These are phyloP conservation scores for Conus ventricosus DNA, from an alignment of 1,140 invertebrate species.

Conservation along the genomic window DNA sequence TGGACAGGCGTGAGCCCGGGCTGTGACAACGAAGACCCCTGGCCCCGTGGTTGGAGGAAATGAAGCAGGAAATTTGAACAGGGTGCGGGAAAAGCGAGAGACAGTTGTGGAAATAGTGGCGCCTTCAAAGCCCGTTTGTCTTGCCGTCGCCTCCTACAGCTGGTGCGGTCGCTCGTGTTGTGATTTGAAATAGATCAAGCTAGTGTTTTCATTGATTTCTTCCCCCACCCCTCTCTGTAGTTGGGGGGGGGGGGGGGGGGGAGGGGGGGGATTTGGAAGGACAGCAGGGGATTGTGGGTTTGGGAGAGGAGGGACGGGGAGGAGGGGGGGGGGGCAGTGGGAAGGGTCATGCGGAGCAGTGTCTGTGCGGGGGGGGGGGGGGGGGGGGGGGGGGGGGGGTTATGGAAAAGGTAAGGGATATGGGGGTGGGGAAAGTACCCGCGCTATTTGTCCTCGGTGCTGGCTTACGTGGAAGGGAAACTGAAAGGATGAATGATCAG, in stretches of 20 bases:
- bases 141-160: neutral
- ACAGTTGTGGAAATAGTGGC: neutral
- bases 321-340: no score
- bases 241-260: neutral
- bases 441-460: no score
- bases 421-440: no score
- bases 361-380: no score
- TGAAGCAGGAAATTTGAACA: conserved; percentile 11
- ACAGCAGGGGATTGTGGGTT: no score
- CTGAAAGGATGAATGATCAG: no score
- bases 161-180: neutral
- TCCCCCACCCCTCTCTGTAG: neutral
- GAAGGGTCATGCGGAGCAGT: no score
- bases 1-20: conserved; percentile 1
- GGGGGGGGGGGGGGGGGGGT: no score
- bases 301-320: no score
- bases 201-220: neutral
- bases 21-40: neutral
- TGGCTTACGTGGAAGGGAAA: no score
- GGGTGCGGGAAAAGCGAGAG: neutral
- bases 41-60: neutral
- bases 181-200: conserved; percentile 8
- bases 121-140: conserved; percentile 1
- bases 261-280: neutral
- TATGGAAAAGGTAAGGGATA: no score